Percentiles rank a stretch among this genome's conserved stretches.
Evolutionary conservation across 2,113 vertebrate genomes (phyloP).

Genomic region (Hippotragus niger): DNA sequence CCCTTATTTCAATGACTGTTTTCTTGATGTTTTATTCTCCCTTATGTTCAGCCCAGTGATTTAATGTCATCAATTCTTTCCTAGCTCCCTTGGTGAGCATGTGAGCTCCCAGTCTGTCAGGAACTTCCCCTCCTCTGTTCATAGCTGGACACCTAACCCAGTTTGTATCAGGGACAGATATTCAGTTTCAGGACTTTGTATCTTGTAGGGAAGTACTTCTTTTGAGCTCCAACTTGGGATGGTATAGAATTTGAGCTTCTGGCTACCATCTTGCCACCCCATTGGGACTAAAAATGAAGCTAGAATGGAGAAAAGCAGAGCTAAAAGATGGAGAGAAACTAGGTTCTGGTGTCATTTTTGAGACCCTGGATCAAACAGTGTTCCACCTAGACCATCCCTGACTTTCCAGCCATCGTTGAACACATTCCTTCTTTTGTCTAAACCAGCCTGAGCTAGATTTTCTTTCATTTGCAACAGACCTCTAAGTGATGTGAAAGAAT

Average conservation of each 20-base stretch:
- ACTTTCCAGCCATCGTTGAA: neutral
- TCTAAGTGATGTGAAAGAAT: neutral
- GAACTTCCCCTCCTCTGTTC: neutral
- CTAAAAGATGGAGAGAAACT: neutral
- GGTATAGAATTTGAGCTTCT: neutral
- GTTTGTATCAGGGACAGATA: neutral
- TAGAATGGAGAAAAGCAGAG: neutral
- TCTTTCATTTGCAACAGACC: neutral
- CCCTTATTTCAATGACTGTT: neutral
- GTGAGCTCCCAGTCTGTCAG: neutral
- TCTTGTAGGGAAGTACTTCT: neutral
- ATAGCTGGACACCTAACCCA: neutral
- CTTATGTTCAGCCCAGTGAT: neutral
- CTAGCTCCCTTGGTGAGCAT: neutral
- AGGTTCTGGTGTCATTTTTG: neutral
- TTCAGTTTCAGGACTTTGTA: neutral
- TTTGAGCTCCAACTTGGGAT: neutral
- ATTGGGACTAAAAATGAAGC: neutral
- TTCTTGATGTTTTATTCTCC: conserved; percentile 2
- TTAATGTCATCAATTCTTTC: neutral
- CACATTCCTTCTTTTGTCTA: neutral
- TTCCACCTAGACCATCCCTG: neutral
- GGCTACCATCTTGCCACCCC: neutral
- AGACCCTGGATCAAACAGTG: neutral
- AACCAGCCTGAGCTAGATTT: neutral